Evolutionary conservation across 2,113 vertebrate species (phyloP), one percentile per base, ranked within the genome.

Genomic region (Paramisgurnus dabryanus): DNA sequence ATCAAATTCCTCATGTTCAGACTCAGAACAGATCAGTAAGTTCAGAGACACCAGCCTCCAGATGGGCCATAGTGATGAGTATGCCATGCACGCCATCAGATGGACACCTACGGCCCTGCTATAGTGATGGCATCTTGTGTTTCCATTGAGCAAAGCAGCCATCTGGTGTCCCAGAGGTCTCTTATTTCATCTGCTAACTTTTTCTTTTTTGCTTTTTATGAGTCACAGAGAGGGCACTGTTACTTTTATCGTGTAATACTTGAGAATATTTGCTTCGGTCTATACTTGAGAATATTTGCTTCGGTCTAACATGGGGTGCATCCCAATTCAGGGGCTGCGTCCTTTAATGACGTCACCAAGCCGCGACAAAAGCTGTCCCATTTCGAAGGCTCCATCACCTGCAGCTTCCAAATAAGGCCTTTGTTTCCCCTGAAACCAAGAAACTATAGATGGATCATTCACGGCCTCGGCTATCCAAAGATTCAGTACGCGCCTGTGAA

Each of bases 111-210:
- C 60, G 73, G 76, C 80, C 77, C 77, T 72, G 72, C 55, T 78
- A 49, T 67, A 81, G 76, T 76, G 50, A 79, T 68, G 71, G 64
- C 55, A 77, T 76, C 66, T 77, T 82, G 18, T 34, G 45, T 77
- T 82, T 85, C 68, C 55, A 85, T 76, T 72, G 77, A 76, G 79
- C 61, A 72, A 61, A 71, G 65, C 18, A 39, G 70, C 84, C 84
- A 85, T 85, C 77, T 85, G 84, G 43, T 80, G 72, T 85, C 84
- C 72, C 80, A 67, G 71, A 82, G 60, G 67, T 82, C 72, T 82
- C 76, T 49, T 76, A 75, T 76, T 47, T 73, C 73, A 69, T 75
- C 63, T 41, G 61, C 50, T 73, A 78, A 71, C 66, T 84, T 84
- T 76, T 50, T 80, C 73, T 67, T 76, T 61, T 50, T 43, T 76